Evolutionary conservation across 2,888 invertebrate species (phyloP).

Genomic region (Coecobrya sp.): DNA sequence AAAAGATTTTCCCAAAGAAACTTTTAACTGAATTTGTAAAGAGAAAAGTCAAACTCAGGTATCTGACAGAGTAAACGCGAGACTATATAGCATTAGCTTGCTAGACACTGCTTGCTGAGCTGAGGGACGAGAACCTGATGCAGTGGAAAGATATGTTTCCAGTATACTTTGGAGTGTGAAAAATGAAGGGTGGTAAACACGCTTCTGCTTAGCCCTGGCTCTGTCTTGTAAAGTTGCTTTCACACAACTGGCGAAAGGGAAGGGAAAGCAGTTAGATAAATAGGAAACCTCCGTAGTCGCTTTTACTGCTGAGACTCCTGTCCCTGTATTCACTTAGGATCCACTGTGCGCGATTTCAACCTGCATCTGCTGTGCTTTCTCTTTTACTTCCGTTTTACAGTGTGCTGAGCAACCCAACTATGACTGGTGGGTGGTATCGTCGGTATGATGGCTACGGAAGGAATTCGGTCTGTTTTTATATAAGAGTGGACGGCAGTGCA

Average conservation of each 20-base stretch:
- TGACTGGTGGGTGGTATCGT: constrained; percentile 38
- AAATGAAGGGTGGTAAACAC: constrained; percentile 58
- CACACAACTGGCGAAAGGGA: constrained; percentile 72
- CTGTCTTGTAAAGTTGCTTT: constrained; percentile 70
- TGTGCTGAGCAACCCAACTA: background rate
- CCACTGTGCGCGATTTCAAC: background rate
- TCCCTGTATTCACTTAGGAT: constrained; percentile 1
- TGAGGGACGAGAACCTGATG: background rate
- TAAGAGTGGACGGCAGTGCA: background rate
- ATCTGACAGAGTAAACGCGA: constrained; percentile 26
- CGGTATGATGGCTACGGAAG: constrained; percentile 8
- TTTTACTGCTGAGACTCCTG: constrained; percentile 8
- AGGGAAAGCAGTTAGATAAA: constrained; percentile 68
- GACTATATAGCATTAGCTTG: background rate
- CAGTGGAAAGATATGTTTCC: background rate
- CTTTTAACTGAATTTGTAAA: constrained; percentile 74
- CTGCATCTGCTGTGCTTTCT: constrained; percentile 5
- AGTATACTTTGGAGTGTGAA: constrained; percentile 17
- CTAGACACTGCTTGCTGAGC: constrained; percentile 1
- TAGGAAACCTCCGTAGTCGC: constrained; percentile 46
- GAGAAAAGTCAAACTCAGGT: constrained; percentile 74
- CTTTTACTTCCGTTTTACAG: constrained; percentile 45
- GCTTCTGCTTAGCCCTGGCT: constrained; percentile 15
- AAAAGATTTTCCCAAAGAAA: constrained; percentile 64
- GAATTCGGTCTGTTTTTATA: constrained; percentile 34